phyloP scores from a whole-genome alignment of 1,140 invertebrate species.

The Ganaspis sp. region DNA sequence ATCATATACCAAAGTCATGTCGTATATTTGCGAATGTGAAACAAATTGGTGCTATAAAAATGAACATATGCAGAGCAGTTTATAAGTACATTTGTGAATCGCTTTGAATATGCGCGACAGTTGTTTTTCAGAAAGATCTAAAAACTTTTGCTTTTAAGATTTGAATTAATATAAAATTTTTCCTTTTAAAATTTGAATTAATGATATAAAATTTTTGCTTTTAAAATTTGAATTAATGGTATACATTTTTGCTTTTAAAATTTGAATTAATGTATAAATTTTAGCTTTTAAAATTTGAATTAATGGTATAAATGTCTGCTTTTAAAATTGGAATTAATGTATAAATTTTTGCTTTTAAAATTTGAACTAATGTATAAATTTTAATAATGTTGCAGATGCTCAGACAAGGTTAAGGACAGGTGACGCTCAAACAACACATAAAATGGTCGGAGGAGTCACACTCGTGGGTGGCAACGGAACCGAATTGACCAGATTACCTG shows the following conservation, averaged over 20 bases:
- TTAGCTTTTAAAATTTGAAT: neutral
- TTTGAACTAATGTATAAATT: conserved; percentile 16
- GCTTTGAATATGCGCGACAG: conserved; percentile 47
- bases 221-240: too few relatives aligned
- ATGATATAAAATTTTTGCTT: conserved; percentile 3
- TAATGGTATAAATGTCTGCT: conserved; percentile 12
- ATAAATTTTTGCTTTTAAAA: neutral
- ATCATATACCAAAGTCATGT: conserved; percentile 34
- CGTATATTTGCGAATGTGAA: conserved; percentile 43
- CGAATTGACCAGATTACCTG: conserved; percentile 71
- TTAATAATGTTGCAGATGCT: conserved; percentile 57
- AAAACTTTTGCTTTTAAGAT: neutral
- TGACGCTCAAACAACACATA: conserved; percentile 71
- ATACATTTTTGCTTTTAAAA: neutral
- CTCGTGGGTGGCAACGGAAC: conserved; percentile 71
- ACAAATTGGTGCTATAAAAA: conserved; percentile 51
- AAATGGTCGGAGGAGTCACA: conserved; percentile 74
- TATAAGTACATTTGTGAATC: conserved; percentile 3
- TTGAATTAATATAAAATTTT: neutral
- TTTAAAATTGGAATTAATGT: too few relatives aligned
- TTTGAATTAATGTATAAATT: conserved; percentile 11
- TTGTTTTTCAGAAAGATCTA: too few relatives aligned
- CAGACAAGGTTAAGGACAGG: conserved; percentile 72
- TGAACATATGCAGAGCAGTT: conserved; percentile 35
- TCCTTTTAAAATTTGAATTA: conserved; percentile 13